Conservation (phyloP, 2,797 vertebrate genomes). For the Lithobates pipiens region DNA sequence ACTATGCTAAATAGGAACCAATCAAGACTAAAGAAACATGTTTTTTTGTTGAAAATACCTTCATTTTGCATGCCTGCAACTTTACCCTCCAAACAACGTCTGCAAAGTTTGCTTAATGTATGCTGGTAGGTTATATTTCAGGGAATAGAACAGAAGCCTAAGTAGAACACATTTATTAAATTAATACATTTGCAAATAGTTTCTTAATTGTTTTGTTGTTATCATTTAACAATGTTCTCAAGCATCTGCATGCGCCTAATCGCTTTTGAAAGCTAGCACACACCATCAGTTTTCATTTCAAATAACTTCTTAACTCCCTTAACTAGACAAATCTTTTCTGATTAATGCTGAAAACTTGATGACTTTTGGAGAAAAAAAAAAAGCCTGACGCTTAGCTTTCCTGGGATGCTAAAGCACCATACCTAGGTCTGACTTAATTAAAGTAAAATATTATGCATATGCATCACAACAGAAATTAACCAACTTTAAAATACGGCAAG, state of each 20-base stretch:
- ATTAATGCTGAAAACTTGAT: conserved; percentile 31
- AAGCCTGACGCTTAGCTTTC: conserved; percentile 16
- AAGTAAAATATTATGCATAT: conserved; percentile 53
- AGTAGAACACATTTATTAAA: conserved; percentile 18
- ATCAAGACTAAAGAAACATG: too few species aligned
- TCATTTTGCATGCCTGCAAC: too few species aligned
- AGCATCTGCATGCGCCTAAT: conserved; percentile 30
- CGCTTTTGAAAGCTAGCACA: conserved; percentile 31
- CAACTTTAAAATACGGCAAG: conserved; percentile 67
- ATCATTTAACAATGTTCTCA: conserved; percentile 21
- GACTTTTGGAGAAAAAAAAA: conserved; percentile 10
- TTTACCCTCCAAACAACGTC: too few species aligned
- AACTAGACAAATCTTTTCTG: conserved; percentile 29
- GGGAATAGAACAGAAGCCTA: not conserved
- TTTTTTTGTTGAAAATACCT: too few species aligned
- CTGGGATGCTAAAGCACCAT: not conserved
- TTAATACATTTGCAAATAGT: conserved; percentile 15
- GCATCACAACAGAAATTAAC: conserved; percentile 60
- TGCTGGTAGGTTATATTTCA: not conserved
- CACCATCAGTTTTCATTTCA: conserved; percentile 38
- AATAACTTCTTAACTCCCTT: conserved; percentile 13
- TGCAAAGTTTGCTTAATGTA: too few species aligned
- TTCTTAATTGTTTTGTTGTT: conserved; percentile 27
- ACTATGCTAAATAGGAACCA: too few species aligned
- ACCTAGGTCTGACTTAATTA: conserved; percentile 50